Evolutionary conservation across 2,797 vertebrate species (phyloP).

Genomic region (Rhinoraja longicauda): DNA sequence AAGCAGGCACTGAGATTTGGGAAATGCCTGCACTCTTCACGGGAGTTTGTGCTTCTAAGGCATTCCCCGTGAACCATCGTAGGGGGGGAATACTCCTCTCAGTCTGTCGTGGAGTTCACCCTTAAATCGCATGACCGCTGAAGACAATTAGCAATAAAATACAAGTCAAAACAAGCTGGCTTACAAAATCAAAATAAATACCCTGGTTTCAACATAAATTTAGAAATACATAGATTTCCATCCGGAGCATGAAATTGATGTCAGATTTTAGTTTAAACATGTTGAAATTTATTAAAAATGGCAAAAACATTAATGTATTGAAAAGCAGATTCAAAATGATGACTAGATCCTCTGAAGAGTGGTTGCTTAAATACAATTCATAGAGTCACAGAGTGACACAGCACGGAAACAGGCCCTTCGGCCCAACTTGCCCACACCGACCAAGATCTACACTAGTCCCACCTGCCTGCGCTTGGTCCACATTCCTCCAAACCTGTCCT

Average conservation of each 20-base stretch:
- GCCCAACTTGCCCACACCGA: too few relatives aligned
- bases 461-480: too few relatives aligned
- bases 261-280: slow-evolving; percentile 6
- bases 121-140: background rate
- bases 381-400: too few relatives aligned
- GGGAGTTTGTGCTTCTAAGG: background rate
- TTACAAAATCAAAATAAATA: background rate
- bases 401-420: too few relatives aligned
- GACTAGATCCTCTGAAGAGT: background rate
- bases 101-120: too few relatives aligned
- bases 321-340: background rate
- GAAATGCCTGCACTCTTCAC: background rate
- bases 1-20: too few relatives aligned
- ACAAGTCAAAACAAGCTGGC: background rate
- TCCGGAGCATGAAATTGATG: background rate
- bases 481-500: too few relatives aligned
- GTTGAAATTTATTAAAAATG: background rate
- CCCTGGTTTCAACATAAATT: background rate
- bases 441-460: too few relatives aligned
- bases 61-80: too few relatives aligned
- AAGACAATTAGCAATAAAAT: background rate
- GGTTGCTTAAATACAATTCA: background rate
- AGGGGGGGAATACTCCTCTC: too few relatives aligned
- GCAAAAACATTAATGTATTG: background rate
- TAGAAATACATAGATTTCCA: background rate